Conservation (phyloP, 2,888 invertebrate species). For the Drosophila longiperda region DNA sequence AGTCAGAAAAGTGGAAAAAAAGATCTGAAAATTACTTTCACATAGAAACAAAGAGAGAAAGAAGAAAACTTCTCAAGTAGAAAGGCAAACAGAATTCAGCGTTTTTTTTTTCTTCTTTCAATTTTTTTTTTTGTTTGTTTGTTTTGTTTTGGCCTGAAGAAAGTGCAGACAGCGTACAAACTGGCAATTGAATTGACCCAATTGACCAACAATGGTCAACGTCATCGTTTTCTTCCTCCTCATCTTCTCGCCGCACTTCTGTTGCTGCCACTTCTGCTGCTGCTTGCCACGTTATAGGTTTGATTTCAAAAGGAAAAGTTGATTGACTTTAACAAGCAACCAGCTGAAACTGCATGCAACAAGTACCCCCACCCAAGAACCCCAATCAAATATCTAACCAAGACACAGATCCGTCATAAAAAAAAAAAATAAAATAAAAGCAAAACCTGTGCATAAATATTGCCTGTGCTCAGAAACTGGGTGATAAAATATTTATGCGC, state of each 20-base stretch:
- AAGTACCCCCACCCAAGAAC: constrained; percentile 29
- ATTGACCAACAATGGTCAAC: constrained; percentile 70
- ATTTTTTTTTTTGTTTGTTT: neutral
- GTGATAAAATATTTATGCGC: neutral
- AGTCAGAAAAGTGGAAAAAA: constrained; percentile 8
- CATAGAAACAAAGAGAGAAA: constrained; percentile 38
- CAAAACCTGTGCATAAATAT: neutral
- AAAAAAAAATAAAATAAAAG: neutral
- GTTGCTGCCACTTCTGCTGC: constrained; percentile 1
- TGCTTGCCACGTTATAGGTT: constrained; percentile 45
- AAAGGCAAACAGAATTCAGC: constrained; percentile 56
- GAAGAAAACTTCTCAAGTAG: constrained; percentile 58
- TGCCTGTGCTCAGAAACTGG: neutral
- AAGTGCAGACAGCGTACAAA: constrained; percentile 53
- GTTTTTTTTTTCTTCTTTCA: constrained; percentile 19
- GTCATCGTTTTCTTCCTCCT: neutral
- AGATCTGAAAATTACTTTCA: constrained; percentile 64
- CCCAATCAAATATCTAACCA: constrained; percentile 39
- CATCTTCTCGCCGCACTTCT: constrained; percentile 7
- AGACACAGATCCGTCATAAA: constrained; percentile 51
- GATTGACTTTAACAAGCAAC: constrained; percentile 68
- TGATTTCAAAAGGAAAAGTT: constrained; percentile 78
- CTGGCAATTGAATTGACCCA: constrained; percentile 75
- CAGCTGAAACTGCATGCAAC: constrained; percentile 52
- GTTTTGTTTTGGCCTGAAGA: constrained; percentile 56